Percentiles rank a stretch among this genome's conserved stretches.
These are phyloP conservation scores for Aricia agestis DNA, from an alignment of 1,140 invertebrate genomes.

Conservation along the genomic window DNA sequence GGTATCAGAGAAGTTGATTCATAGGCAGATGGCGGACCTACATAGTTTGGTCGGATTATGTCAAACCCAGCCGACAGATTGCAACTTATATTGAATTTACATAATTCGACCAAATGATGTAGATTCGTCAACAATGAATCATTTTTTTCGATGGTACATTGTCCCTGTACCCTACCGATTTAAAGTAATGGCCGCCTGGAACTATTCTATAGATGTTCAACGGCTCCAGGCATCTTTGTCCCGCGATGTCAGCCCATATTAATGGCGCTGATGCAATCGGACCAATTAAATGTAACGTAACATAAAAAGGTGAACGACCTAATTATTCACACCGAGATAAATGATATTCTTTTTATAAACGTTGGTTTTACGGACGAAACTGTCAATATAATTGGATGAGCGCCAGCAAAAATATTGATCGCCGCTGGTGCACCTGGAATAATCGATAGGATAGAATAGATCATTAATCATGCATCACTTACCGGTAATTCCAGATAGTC, in stretches of 20 bases:
- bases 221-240: neutral
- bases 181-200: conserved; percentile 55
- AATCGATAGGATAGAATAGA: neutral
- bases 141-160: no score
- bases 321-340: neutral
- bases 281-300: neutral
- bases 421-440: neutral
- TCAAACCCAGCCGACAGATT: no score
- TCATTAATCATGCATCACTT: conserved; percentile 32
- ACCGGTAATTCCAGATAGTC: conserved; percentile 73
- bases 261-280: neutral
- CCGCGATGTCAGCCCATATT: neutral
- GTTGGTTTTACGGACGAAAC: neutral
- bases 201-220: conserved; percentile 28
- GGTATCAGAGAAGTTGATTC: no score
- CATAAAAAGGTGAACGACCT: neutral
- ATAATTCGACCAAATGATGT: no score
- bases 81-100: no score
- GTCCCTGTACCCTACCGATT: conserved; percentile 35
- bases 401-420: neutral
- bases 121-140: no score
- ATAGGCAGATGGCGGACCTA: no score
- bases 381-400: neutral
- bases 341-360: neutral
- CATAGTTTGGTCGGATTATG: no score